Conservation (phyloP, 2,888 invertebrate genomes). For the Trisateles emortualis region DNA sequence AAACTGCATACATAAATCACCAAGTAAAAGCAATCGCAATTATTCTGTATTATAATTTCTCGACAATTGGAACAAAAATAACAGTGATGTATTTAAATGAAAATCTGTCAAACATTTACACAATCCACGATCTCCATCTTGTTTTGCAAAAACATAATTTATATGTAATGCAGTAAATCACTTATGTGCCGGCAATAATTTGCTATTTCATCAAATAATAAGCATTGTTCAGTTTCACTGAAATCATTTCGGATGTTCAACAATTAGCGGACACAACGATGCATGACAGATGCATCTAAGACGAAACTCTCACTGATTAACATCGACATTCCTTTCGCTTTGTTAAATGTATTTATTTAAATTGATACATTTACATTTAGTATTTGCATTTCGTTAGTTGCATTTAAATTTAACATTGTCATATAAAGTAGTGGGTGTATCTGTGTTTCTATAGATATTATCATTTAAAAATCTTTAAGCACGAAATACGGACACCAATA, state of each 20-base stretch:
- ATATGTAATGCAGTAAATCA: conserved; percentile 23
- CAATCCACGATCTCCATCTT: conserved; percentile 35
- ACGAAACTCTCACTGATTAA: conserved; percentile 52
- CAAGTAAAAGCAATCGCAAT: too few species aligned
- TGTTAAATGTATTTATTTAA: conserved; percentile 36
- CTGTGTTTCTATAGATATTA: neutral
- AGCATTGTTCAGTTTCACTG: conserved; percentile 30
- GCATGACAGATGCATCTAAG: conserved; percentile 52
- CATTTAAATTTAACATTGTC: conserved; percentile 23
- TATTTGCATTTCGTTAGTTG: conserved; percentile 18
- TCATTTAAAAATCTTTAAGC: too few species aligned
- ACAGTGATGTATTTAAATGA: too few species aligned
- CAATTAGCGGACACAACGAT: conserved; percentile 49
- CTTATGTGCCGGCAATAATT: conserved; percentile 6
- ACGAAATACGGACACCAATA: too few species aligned
- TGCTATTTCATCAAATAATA: conserved; percentile 20
- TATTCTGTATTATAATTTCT: too few species aligned
- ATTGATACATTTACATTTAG: conserved; percentile 27
- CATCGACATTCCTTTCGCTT: conserved; percentile 43
- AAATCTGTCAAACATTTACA: conserved; percentile 3
- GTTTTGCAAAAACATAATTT: conserved; percentile 26
- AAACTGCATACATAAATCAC: neutral
- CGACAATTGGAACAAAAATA: too few species aligned
- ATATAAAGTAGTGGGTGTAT: conserved; percentile 4
- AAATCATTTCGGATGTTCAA: conserved; percentile 47